Evolutionary conservation across 1,140 invertebrate genomes (phyloP), one percentile per base, ranked within the genome.

Genomic region (Epicauta chinensis): DNA sequence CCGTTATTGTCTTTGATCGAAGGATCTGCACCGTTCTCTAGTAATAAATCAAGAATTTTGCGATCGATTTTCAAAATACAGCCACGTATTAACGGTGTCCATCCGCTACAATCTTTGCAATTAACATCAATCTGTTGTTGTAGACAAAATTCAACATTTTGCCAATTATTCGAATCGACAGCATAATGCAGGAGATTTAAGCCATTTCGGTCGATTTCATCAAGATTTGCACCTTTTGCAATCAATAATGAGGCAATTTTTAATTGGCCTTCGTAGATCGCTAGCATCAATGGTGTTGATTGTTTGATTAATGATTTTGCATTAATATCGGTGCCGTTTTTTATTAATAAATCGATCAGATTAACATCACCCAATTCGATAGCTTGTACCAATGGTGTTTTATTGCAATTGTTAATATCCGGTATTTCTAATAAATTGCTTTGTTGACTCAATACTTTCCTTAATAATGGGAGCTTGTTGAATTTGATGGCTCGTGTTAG

Each of bases 1-100:
- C 63, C 64, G 42, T 64, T 64, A 16, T 52, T 51, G 41, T 68
- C 64, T 37, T 50, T 52, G 15, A 61, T 41, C 7, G 41, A 46
- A 4, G 16, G 40, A 49, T 61, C 54, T 10, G 64, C 63, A 9
- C 66, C 64, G 35, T 63, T 59, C 14, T 58, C 36, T 10, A 68
- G 16, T n/a, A 68, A 50, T 23, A 58, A 51, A 14, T 54, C 29
- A 1, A 63, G 44, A 36, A 68, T 64, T 35, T 63, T 50, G 12
- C 58, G 45, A 12, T 54, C 47, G 10, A 53, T 54, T 13, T 56
- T 42, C 36, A 66, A 45, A 39, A 68, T 59, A 77, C 75, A 61
- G 44, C 74, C 75, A 67, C 75, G 68, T 38, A 74, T 67, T 10
- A 77, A 65, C 7, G 75, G 75, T 5, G 75, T 77, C 75, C 75